Evolutionary conservation across 2,113 vertebrate species (phyloP).

Genomic region (Rhinolophus ferrumequinum): DNA sequence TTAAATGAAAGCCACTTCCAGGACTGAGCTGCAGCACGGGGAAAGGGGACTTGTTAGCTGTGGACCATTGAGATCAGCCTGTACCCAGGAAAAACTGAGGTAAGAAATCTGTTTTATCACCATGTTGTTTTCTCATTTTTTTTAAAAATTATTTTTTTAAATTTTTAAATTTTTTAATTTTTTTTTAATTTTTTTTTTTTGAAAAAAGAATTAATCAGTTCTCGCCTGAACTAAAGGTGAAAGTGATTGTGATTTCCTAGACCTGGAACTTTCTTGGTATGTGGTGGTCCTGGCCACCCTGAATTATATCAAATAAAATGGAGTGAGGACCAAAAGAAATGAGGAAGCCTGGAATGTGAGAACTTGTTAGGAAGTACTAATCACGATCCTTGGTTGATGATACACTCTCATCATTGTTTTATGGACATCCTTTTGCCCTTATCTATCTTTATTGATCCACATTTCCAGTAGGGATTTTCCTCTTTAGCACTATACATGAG

Average conservation of each 20-base stretch:
- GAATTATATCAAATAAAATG: slow-evolving; percentile 39
- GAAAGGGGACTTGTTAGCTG: background rate
- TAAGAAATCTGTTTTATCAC: background rate
- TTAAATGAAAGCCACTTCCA: slow-evolving; percentile 32
- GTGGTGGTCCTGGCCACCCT: background rate
- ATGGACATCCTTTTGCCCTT: background rate
- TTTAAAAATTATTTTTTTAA: background rate
- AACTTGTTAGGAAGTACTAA: slow-evolving; percentile 22
- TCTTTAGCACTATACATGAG: background rate
- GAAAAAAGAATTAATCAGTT: background rate
- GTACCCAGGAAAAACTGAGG: background rate
- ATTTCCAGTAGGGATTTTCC: slow-evolving; percentile 9
- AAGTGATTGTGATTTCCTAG: slow-evolving; percentile 8
- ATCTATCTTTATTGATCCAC: background rate
- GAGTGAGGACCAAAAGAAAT: slow-evolving; percentile 36
- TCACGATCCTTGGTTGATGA: slow-evolving; percentile 17
- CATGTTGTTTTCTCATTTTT: slow-evolving; percentile 1
- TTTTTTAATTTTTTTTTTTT: slow-evolving; percentile 41
- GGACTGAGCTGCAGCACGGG: background rate
- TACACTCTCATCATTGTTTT: slow-evolving; percentile 7
- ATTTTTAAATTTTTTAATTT: slow-evolving; percentile 41
- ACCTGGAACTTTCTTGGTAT: slow-evolving; percentile 27
- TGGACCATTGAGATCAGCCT: slow-evolving; percentile 22
- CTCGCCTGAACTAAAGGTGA: slow-evolving; percentile 22
- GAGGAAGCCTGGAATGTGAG: slow-evolving; percentile 50